Evolutionary conservation across 2,888 invertebrate genomes (phyloP), one percentile per base, ranked within the genome.

Genomic region (Flexamia atlantica): DNA sequence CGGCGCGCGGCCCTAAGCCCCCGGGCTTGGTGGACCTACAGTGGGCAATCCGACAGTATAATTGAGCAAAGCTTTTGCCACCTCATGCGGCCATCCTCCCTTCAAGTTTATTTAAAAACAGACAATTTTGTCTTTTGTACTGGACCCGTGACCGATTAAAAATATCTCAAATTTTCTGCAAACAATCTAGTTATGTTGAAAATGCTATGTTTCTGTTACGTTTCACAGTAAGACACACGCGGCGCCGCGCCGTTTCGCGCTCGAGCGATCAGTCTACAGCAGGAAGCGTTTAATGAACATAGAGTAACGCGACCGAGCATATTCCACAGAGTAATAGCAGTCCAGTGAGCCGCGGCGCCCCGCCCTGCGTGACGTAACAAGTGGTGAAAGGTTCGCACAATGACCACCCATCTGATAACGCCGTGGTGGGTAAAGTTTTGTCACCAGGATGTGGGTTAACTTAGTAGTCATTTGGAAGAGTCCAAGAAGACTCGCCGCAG

Each of bases 321-420:
- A 64, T 64, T 64, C 64, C 64, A 64, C 14, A 64, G 64, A 64
- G 64, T 64, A 64, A 64, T 64, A 14, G 28, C 64, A 5, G 64
- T 9, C 28, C 64, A 64, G 64, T 64, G 64, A 64, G 64, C 64
- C 30, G 64, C 64, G 30, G 64, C 64, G 64, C 64, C 64, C 64
- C 64, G 64, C 64, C 64, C 64, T 28, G 12, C n/a, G n/a, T 64
- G 64, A 64, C 64, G 64, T 12, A 64, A 64, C 30, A 23, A n/a
- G 46, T 17, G n/a, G 64, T 64, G 64, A 64, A 64, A 64, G 64
- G 64, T 64, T 28, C 57, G 20, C 57, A 17, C 50, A 50, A 17
- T 50, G 50, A 50, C 57, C 57, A 23, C 3, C 57, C 64, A 64
- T 64, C 64, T 28, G 60, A 60, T 60, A 60, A 9, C 1, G 53